Evolutionary conservation across 1,140 invertebrate genomes (phyloP).

Genomic region (Phymastichus coffea): DNA sequence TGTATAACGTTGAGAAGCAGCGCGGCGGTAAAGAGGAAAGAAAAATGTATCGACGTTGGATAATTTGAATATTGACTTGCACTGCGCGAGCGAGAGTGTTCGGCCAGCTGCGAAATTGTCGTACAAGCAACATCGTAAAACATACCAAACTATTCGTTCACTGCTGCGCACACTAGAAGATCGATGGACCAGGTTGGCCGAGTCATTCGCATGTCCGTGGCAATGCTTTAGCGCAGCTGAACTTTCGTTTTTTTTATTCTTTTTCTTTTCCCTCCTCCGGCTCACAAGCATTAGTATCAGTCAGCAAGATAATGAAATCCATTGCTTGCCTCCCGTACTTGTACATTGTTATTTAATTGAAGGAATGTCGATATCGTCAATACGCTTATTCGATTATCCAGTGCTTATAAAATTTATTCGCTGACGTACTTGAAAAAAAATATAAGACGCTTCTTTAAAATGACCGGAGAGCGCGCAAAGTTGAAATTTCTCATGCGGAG

Average conservation of each 20-base stretch:
- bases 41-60: constrained; percentile 24
- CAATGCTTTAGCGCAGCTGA: too few relatives aligned
- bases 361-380: constrained; percentile 4
- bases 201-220: constrained; percentile 17
- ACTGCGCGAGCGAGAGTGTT: constrained; percentile 49
- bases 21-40: background rate
- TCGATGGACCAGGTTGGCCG: constrained; percentile 12
- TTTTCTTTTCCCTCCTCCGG: background rate
- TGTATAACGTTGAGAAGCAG: too few relatives aligned
- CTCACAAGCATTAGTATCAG: constrained; percentile 14
- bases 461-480: too few relatives aligned
- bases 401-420: background rate
- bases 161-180: constrained; percentile 12
- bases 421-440: too few relatives aligned
- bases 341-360: constrained; percentile 19
- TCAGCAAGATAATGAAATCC: constrained; percentile 22
- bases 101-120: constrained; percentile 48
- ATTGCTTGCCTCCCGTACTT: background rate
- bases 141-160: constrained; percentile 35
- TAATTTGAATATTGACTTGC: constrained; percentile 56
- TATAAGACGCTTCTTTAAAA: too few relatives aligned
- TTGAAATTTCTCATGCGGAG: too few relatives aligned
- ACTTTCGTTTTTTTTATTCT: background rate
- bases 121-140: constrained; percentile 52
- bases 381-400: constrained; percentile 28